Conservation (phyloP, 2,113 vertebrate genomes). For the Larimichthys polyactis region DNA sequence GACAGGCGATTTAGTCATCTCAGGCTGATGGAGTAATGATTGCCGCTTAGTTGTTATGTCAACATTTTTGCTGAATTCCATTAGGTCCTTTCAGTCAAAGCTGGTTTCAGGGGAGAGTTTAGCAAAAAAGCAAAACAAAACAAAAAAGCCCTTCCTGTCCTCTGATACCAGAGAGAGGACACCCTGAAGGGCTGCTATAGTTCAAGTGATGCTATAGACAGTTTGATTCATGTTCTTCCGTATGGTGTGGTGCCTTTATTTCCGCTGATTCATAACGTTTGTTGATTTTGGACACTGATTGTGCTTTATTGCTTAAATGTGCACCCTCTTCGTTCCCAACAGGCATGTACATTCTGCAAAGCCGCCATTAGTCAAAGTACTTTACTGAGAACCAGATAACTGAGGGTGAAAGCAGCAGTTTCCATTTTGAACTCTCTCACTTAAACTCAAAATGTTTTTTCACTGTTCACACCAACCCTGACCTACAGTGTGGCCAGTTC, state of each 20-base stretch:
- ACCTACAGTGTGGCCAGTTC: not conserved
- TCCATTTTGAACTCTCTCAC: not conserved
- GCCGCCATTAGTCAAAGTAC: not conserved
- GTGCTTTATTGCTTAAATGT: not conserved
- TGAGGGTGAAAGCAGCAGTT: not conserved
- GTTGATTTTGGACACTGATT: not conserved
- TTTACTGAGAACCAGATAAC: not conserved
- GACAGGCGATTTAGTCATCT: constrained; percentile 63
- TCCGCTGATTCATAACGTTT: not conserved
- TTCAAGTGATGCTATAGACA: not conserved
- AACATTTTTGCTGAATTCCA: constrained; percentile 59
- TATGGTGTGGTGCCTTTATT: not conserved
- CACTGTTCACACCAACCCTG: not conserved
- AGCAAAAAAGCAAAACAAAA: not conserved
- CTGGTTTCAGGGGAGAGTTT: constrained; percentile 17
- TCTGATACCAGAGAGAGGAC: not conserved
- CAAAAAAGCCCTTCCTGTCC: not conserved
- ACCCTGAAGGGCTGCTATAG: not conserved
- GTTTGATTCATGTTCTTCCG: not conserved
- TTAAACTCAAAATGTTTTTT: not conserved
- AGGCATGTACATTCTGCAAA: not conserved
- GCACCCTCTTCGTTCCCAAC: not conserved
- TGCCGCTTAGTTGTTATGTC: constrained; percentile 58
- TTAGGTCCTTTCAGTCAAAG: constrained; percentile 57
- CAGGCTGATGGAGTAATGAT: constrained; percentile 65